These are phyloP conservation scores for Cydia strobilella DNA, from an alignment of 1,140 invertebrate species.

Conservation along the genomic window DNA sequence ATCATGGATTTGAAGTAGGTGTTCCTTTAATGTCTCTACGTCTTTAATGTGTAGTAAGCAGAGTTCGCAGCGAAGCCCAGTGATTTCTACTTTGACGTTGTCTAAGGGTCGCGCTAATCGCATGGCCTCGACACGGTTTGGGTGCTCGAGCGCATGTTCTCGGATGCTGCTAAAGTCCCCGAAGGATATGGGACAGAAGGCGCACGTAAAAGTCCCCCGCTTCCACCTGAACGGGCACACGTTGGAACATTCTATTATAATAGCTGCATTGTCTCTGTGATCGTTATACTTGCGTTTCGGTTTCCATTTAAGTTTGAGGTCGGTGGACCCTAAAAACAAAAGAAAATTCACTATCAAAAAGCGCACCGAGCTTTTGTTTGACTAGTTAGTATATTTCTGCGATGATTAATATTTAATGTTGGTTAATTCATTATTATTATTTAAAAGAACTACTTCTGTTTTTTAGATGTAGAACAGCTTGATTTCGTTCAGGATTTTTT, in stretches of 20 bases:
- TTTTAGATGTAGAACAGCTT: not conserved
- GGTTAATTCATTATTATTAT: not conserved
- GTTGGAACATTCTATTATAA: slow-evolving; percentile 68
- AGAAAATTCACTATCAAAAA: slow-evolving; percentile 54
- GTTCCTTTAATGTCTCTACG: slow-evolving; percentile 57
- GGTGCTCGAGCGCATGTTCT: slow-evolving; percentile 54
- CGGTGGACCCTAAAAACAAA: slow-evolving; percentile 67
- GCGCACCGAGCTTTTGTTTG: not conserved
- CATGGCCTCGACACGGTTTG: slow-evolving; percentile 54
- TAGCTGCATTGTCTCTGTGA: slow-evolving; percentile 69
- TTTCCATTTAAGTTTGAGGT: slow-evolving; percentile 62
- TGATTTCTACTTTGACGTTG: slow-evolving; percentile 65
- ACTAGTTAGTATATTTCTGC: not conserved
- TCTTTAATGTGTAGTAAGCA: slow-evolving; percentile 49
- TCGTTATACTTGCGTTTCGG: slow-evolving; percentile 65
- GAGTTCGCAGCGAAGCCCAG: slow-evolving; percentile 57
- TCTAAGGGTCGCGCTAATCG: slow-evolving; percentile 49
- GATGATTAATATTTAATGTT: not conserved
- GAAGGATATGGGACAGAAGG: slow-evolving; percentile 58
- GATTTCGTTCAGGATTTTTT: slow-evolving; percentile 2
- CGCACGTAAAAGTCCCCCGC: slow-evolving; percentile 62
- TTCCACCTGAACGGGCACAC: slow-evolving; percentile 68
- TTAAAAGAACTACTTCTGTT: not conserved
- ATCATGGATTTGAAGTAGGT: slow-evolving; percentile 54
- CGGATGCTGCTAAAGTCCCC: slow-evolving; percentile 57